These are phyloP conservation scores for Calameuta filiformis DNA, from an alignment of 2,888 invertebrate species.

Conservation along the genomic window DNA sequence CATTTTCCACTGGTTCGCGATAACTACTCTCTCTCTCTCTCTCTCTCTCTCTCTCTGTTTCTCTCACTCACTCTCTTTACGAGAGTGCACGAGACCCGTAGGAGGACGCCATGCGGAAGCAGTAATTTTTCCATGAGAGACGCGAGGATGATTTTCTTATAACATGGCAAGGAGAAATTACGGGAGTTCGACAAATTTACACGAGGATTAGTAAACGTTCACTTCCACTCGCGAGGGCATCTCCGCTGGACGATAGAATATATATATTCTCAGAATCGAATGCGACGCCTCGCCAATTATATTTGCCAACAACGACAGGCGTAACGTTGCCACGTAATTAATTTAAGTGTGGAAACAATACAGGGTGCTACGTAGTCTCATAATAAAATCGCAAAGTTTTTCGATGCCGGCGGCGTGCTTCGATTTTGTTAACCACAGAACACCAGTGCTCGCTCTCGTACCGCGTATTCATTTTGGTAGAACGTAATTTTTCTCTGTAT, in stretches of 20 bases:
- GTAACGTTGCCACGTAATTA: neutral
- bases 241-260: neutral
- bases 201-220: neutral
- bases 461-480: neutral
- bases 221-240: neutral
- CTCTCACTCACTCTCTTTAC: conserved; percentile 13
- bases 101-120: neutral
- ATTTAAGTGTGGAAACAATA: neutral
- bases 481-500: neutral
- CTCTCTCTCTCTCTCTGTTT: conserved; percentile 18
- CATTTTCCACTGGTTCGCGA: conserved; percentile 18
- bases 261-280: neutral
- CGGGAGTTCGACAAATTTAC: neutral
- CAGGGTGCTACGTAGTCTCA: neutral
- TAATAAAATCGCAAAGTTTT: neutral
- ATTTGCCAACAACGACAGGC: neutral
- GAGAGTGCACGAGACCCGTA: neutral
- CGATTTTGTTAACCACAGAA: neutral
- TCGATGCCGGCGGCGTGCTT: neutral
- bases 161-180: neutral
- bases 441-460: neutral
- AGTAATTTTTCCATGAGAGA: neutral
- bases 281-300: neutral
- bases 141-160: neutral
- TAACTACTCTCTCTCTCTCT: conserved; percentile 24